Base-by-base conservation (phyloP, 2,888 invertebrate species). In the Stenoptilia bipunctidactyla region DNA sequence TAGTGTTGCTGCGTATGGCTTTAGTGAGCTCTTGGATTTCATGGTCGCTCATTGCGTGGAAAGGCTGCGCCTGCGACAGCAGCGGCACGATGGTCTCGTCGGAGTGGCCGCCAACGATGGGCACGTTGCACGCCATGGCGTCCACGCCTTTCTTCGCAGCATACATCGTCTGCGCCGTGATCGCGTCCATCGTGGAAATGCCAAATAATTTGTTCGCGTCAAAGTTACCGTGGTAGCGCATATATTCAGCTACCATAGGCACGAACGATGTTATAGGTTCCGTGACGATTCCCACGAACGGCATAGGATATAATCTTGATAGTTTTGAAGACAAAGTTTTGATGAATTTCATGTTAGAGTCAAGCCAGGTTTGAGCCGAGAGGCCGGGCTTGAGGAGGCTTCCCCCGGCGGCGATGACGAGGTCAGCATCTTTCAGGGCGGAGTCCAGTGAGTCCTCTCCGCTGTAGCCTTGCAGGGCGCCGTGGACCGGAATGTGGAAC, bases 101-200 rank as follows among this genome's bases (percentile, higher is more conserved):
- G 13, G 90, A 88, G 64, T 91, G 90, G 0, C 95, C 95, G 25
- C 94, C 93, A 38, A 89, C 80, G 0, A 94, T 90, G 0, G 94
- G 94, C 6, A 93, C 89, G 47, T 80, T 69, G 9, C 92, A 89
- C 46, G 86, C 80, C 45, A 86, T 76, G 1, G 92, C 89, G 48
- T 88, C 86, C 33, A 91, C 50, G 1, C 86, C 86, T 61, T 89
- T 67, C 12, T 87, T 83, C 46, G 88, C 84, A 1, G 93, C 90
- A 30, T 90, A 89, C 55, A 94, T 87, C n/a, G 89, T 86, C 59
- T 92, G 92, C 0, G 93, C 89, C 52, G 93, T 84, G 15, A 94
- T 87, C 15, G 88, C 75, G 64, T 93, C 90, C 25, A 92, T 67
- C 5, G 89, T 87, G 37, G 92, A 92, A 2, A 94, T 87, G 5